Evolutionary conservation across 2,888 invertebrate genomes (phyloP), one percentile per base, ranked within the genome.

Genomic region (Branchipolynoe longqiensis): DNA sequence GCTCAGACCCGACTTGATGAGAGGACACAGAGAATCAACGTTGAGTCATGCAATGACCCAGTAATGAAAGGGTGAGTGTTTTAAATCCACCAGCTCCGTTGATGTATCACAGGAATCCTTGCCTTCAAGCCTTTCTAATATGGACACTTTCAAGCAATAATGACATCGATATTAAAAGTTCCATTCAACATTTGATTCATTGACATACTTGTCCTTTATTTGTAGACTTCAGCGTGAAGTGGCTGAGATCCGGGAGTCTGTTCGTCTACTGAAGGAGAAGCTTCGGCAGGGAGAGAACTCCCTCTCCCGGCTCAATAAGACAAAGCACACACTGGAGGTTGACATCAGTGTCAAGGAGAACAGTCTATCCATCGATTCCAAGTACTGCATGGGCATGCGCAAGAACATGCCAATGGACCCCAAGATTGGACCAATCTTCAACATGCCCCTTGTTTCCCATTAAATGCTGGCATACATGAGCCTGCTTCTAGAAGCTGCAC

Each of bases 361-460:
- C 92, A 96, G 97, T 18, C 95, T 98, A 87, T 97, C 97, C 93
- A 97, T 98, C 89, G 98, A 98, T 95, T 95, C 97, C 88, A 98
- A 98, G 94, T 97, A 97, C 94, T 98, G 98, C 94, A 96, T 97
- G 95, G 97, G 98, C 1, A 95, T 98, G 92, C 95, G 98, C 78
- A 95, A 98, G 88, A 97, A 97, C 4, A 98, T 97, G 94, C 98
- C 98, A 22, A 93, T 92, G 92, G 93, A 93, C 84, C 93, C 92
- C 54, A 93, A 93, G 89, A 91, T 93, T 12, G 93, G 93, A 28
- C 93, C 93, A 78, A 92, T 93, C 78, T 93, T 93, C 89, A 92
- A 92, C 87, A 93, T 93, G 93, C 92, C 93, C 12, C 69, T 89
- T 58, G 86, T 88, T 31, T 73, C 84, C 33, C 88, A 88, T 64